Evolutionary conservation across 2,888 invertebrate genomes (phyloP).

Genomic region (Synanthedon vespiformis): DNA sequence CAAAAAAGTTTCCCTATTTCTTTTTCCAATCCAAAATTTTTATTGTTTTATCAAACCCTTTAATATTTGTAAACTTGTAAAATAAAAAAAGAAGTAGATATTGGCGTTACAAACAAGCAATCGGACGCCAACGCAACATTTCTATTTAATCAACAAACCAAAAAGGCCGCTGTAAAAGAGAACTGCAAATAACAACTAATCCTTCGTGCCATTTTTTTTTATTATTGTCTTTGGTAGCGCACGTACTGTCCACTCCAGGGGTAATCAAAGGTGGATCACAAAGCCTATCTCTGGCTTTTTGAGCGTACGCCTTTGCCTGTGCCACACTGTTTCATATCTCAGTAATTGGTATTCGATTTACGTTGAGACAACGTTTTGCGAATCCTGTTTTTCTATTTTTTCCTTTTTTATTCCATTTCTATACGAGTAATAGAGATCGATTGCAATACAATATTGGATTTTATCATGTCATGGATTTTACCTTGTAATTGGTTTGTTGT

Average conservation of each 20-base stretch:
- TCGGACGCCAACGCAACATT: background rate
- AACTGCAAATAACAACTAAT: slow-evolving; percentile 20
- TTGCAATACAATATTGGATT: slow-evolving; percentile 1
- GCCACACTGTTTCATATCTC: slow-evolving; percentile 41
- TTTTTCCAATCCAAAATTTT: no score
- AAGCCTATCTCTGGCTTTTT: slow-evolving; percentile 55
- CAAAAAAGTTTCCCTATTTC: no score
- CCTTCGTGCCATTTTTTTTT: slow-evolving; percentile 26
- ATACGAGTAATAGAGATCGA: background rate
- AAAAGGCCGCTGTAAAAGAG: slow-evolving; percentile 2
- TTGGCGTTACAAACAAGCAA: no score
- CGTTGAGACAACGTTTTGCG: slow-evolving; percentile 16
- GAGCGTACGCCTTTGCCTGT: slow-evolving; percentile 36
- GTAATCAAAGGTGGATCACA: slow-evolving; percentile 65
- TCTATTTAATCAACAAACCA: background rate
- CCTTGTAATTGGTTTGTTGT: no score
- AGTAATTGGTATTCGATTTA: slow-evolving; percentile 62
- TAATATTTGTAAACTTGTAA: no score
- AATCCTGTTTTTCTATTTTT: background rate
- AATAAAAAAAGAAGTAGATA: no score
- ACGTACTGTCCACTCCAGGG: slow-evolving; percentile 20
- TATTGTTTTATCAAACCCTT: no score
- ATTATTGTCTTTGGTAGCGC: slow-evolving; percentile 21
- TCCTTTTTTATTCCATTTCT: background rate
- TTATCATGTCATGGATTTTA: no score